These are phyloP conservation scores for Volucella inanis DNA, from an alignment of 2,888 invertebrate species.

Conservation along the genomic window DNA sequence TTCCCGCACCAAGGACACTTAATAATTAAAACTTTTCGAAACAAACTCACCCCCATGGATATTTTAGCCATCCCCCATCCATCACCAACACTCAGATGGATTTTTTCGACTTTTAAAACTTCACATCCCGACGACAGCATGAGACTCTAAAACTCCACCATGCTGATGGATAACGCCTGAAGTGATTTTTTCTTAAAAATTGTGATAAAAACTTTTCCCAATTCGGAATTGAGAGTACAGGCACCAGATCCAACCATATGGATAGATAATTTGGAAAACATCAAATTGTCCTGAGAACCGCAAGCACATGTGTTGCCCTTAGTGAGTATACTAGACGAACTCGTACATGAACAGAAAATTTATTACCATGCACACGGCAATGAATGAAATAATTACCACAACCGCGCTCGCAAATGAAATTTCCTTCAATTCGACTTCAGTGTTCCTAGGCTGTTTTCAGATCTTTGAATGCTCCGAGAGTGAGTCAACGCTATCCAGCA, in stretches of 20 bases:
- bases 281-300: background rate
- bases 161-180: constrained; percentile 17
- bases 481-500: too few relatives aligned
- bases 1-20: constrained; percentile 14
- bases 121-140: constrained; percentile 19
- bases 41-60: background rate
- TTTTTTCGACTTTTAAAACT: constrained; percentile 28
- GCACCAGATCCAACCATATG: background rate
- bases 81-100: background rate
- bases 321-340: background rate
- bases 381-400: constrained; percentile 38
- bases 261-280: background rate
- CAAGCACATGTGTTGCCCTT: background rate
- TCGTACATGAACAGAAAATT: background rate
- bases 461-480: too few relatives aligned
- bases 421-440: constrained; percentile 16
- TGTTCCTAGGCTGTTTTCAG: background rate
- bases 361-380: constrained; percentile 18
- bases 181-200: constrained; percentile 20
- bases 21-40: constrained; percentile 44
- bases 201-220: background rate
- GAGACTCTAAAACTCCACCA: background rate
- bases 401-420: constrained; percentile 14
- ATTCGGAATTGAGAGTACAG: too few relatives aligned
- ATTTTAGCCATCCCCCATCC: background rate